Evolutionary conservation across 1,140 invertebrate genomes (phyloP), one percentile per base, ranked within the genome.

Genomic region (Whitmania pigra): DNA sequence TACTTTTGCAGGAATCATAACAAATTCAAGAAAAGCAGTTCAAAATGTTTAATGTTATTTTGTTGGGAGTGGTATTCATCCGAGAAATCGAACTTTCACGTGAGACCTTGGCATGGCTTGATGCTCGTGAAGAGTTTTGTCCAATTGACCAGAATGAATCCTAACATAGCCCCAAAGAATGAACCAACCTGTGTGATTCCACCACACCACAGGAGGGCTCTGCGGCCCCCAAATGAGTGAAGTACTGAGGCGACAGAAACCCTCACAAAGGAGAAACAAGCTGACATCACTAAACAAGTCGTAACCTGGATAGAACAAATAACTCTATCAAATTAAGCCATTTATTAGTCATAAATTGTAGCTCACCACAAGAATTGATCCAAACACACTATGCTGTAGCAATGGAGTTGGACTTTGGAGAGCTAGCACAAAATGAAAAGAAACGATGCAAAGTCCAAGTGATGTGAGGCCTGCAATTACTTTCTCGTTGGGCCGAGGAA

Each of bases 161-260:
- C 60, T 40, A 72, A 31, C 25, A 67, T 22, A 20, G 71, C 71
- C 22, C 71, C 71, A 15, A 57, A 20, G 17, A 66, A 63, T 18
- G 71, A 72, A 7, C 71, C 71, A 43, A 72, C 31, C 40, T 72
- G 71, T 0, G 71, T 72, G 25, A 66, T 31, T 18, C 29, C 71
- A 22, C 71, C 71, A 49, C 71, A 72, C 54, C 55, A 72, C 22
- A 43, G 29, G 29, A 72, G 57, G 31, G 53, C 36, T 20, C 22
- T 67, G 5, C 60, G 27, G 17, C 71, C 71, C 36, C 69, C 69
- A 29, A 67, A 31, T 49, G 53, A 49, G 55, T 60, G 71, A 18
- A 72, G n/a, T 9, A 25, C 53, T 2, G 60, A 66, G 11, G 71
- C 71, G 13, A 67, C 22, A 13, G 60, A n/a, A 22, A 66, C 57